Evolutionary conservation across 2,888 invertebrate genomes (phyloP), one percentile per base, ranked within the genome.

Genomic region (Automeris io): DNA sequence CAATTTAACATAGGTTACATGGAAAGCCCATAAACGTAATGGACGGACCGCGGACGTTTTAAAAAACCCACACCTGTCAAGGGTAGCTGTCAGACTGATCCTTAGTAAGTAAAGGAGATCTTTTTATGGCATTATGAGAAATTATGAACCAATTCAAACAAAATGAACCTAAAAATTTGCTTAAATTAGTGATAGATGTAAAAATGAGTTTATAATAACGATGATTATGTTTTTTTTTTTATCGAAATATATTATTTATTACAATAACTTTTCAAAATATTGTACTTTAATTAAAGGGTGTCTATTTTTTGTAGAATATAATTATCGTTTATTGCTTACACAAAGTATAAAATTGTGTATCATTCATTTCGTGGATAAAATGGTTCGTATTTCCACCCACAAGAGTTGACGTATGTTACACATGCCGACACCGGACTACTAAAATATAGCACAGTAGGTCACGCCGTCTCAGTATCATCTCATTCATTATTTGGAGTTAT

Each of bases 401-500:
- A 18, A 6, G 6, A 22, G 21, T 9, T 21, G 8, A 26, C n/a
- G n/a, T n/a, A 8, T 26, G 19, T 22, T 31, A 16, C 33, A 33
- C 21, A 19, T 34, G 37, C 21, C 21, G 33, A 39, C 45, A 45
- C 40, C 44, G 48, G 58, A 49, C 48, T 52, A 43, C 48, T 49
- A 51, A 57, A 59, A 60, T 57, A 46, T 49, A 54, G 49, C 53
- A 59, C 46, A 55, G 49, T 49, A 51, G 68, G 68, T 65, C 65
- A 59, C 66, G 61, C 54, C 62, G 53, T 46, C 55, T 55, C 43
- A 37, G 47, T 37, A 42, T 50, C 41, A 51, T 51, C 61, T 69
- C 68, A 75, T 75, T 59, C 69, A 76, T 76, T 73, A 76, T 77
- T 75, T 71, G 75, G 54, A 59, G 50, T 55, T 58, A 64, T 60